These are phyloP conservation scores for Catamblyrhynchus diadema DNA, from an alignment of 2,797 vertebrate species.

Conservation along the genomic window DNA sequence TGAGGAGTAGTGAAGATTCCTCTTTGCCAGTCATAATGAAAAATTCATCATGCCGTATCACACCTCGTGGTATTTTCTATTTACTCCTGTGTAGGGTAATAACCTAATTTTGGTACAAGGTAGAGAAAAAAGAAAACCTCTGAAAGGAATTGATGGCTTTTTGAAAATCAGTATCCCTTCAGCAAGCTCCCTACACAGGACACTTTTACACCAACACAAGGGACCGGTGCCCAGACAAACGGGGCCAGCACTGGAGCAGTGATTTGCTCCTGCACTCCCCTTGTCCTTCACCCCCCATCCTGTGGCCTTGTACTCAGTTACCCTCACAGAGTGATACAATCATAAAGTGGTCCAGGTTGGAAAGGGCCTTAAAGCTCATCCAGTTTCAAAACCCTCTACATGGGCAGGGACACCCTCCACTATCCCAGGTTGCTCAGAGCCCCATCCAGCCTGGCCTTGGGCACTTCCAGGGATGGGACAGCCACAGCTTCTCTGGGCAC, in stretches of 20 bases:
- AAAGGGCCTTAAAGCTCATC: background rate
- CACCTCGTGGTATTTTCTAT: background rate
- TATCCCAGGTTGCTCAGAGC: rapidly evolving
- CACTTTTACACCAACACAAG: background rate
- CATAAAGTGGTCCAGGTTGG: background rate
- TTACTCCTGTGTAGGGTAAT: background rate
- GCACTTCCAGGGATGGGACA: background rate
- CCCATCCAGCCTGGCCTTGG: rapidly evolving
- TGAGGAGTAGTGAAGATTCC: background rate
- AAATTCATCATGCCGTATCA: background rate
- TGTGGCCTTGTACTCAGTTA: background rate
- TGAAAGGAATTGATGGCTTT: background rate
- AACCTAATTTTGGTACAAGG: background rate
- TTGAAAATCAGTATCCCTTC: background rate
- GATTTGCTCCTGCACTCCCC: background rate
- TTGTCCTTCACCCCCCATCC: background rate
- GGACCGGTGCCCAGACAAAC: background rate
- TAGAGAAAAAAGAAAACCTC: background rate
- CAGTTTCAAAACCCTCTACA: background rate
- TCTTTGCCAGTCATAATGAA: background rate
- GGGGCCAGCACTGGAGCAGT: background rate
- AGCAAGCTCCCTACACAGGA: background rate
- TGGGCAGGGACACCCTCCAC: background rate
- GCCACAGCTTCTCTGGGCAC: background rate
- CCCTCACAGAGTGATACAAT: background rate